These are phyloP conservation scores for Crotalus helleri DNA, from an alignment of 2,113 vertebrate species.

Conservation along the genomic window DNA sequence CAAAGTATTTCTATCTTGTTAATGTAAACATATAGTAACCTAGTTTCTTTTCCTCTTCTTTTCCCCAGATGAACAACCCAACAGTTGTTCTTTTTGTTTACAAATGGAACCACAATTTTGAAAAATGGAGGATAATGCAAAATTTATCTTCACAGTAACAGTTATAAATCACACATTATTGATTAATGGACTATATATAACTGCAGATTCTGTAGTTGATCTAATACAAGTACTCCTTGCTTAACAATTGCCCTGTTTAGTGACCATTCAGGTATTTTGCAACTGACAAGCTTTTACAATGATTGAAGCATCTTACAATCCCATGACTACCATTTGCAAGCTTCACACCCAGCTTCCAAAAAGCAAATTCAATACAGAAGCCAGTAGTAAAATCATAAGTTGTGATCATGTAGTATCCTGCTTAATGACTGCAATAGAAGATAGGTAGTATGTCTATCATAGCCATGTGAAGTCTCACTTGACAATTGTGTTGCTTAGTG, in stretches of 20 bases:
- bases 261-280: not conserved
- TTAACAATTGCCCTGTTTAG: not conserved
- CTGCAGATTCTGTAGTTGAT: not conserved
- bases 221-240: not conserved
- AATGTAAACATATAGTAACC: not conserved
- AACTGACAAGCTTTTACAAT: not conserved
- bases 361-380: not conserved
- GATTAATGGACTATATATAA: not conserved
- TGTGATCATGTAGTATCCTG: not conserved
- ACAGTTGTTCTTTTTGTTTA: not conserved
- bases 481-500: not conserved
- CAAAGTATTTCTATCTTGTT: not conserved
- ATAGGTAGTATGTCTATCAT: not conserved
- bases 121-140: not conserved
- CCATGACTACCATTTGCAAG: not conserved
- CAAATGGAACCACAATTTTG: not conserved
- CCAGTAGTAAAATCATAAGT: not conserved
- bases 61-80: not conserved
- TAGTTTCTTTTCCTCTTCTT: not conserved
- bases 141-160: not conserved
- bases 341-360: not conserved
- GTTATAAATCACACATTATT: not conserved
- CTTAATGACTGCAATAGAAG: not conserved
- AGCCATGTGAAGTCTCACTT: not conserved
- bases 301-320: not conserved